Evolutionary conservation across 2,113 vertebrate genomes (phyloP).

Genomic region (Centropristis striata): DNA sequence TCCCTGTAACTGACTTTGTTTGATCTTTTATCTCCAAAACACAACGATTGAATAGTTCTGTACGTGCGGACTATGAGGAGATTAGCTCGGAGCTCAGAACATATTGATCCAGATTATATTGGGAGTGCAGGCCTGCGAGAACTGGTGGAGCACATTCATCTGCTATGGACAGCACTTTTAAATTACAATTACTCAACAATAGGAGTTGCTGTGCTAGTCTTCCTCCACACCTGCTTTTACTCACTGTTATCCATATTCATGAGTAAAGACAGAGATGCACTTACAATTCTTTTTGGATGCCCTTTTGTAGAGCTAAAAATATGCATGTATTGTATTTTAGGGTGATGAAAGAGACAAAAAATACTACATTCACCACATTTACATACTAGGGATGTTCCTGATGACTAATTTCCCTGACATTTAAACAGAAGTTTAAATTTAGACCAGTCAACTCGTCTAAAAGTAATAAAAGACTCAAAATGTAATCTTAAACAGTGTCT

Average conservation of each 20-base stretch:
- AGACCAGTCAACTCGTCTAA: no score
- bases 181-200: constrained; percentile 54
- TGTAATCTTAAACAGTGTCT: no score
- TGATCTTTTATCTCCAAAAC: constrained; percentile 65
- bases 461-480: no score
- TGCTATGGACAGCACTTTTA: constrained; percentile 46
- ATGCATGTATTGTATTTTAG: not conserved
- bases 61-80: constrained; percentile 18
- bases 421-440: no score
- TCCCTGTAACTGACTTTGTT: constrained; percentile 46
- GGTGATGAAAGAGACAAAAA: not conserved
- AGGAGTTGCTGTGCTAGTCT: not conserved
- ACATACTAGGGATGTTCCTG: not conserved
- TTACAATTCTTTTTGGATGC: not conserved
- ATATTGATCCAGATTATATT: constrained; percentile 66
- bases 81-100: constrained; percentile 52
- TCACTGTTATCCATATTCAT: constrained; percentile 19
- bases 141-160: constrained; percentile 37
- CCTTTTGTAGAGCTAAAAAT: not conserved
- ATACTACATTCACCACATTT: constrained; percentile 1
- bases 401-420: no score
- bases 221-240: constrained; percentile 7
- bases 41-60: constrained; percentile 38
- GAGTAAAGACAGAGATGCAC: not conserved
- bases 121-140: constrained; percentile 26